phyloP scores from a whole-genome alignment of 2,797 vertebrate species.

The Onychomys arenicola region DNA sequence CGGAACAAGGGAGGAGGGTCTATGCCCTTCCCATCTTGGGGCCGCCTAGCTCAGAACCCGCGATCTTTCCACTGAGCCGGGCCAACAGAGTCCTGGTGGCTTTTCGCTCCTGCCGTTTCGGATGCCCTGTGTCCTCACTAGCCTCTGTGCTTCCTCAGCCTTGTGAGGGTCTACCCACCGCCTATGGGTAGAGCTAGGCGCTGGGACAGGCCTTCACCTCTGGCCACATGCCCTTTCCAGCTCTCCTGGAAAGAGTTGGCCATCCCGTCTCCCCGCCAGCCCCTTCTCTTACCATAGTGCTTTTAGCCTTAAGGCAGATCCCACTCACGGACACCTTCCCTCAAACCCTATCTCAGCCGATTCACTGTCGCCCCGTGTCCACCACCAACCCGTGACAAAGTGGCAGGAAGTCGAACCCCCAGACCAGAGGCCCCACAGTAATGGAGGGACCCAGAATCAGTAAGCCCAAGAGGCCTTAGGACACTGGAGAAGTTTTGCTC shows the following conservation, averaged over 20 bases:
- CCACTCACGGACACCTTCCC: neutral
- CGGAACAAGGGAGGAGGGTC: neutral
- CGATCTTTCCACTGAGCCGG: neutral
- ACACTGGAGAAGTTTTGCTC: neutral
- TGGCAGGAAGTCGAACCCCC: neutral
- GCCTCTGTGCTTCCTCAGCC: neutral
- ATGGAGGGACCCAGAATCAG: neutral
- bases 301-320: neutral
- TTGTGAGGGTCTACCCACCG: neutral
- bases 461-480: neutral
- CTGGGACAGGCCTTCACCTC: neutral
- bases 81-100: neutral
- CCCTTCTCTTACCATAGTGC: neutral
- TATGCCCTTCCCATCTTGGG: neutral
- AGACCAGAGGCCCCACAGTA: neutral
- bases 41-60: neutral
- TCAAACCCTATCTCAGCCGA: neutral
- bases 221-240: neutral
- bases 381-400: neutral
- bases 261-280: neutral
- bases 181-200: neutral
- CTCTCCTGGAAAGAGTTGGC: neutral
- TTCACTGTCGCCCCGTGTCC: neutral
- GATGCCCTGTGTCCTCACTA: neutral
- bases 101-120: neutral